Conservation (phyloP, 2,113 vertebrate species). For the Nanorana parkeri region DNA sequence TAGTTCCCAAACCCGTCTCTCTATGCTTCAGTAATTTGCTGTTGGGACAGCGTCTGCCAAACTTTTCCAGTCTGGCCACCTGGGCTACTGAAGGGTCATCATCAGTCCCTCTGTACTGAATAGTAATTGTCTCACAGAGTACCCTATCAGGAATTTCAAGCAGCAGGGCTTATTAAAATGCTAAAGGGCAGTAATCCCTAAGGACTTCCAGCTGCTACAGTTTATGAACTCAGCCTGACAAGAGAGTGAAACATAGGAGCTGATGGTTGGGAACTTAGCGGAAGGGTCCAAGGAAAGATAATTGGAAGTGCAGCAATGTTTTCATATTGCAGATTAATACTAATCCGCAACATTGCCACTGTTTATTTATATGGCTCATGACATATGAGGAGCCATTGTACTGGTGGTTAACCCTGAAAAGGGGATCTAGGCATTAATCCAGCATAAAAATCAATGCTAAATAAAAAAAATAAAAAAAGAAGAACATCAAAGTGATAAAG, state of each 20-base stretch:
- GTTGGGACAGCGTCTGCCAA: conserved; percentile 59
- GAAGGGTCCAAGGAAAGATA: not conserved
- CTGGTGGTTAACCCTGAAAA: not conserved
- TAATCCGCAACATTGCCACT: conserved; percentile 4
- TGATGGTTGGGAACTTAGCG: conserved; percentile 32
- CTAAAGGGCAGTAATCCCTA: conserved; percentile 84
- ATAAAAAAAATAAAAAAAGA: not conserved
- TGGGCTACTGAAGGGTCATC: conserved; percentile 66
- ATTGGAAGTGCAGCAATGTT: conserved; percentile 47
- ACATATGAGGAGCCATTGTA: not conserved
- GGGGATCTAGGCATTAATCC: not conserved
- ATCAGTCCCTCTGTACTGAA: conserved; percentile 68
- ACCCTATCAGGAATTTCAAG: conserved; percentile 76
- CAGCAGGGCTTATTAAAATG: conserved; percentile 81
- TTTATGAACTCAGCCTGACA: conserved; percentile 81
- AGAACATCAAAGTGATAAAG: not conserved
- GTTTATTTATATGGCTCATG: conserved; percentile 1
- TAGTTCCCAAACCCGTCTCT: conserved; percentile 52
- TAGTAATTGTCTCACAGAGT: conserved; percentile 78
- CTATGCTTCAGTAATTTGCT: conserved; percentile 65
- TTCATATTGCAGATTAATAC: conserved; percentile 4
- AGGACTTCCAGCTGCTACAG: conserved; percentile 84
- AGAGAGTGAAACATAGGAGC: conserved; percentile 61
- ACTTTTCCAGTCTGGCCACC: conserved; percentile 65
- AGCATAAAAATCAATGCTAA: not conserved